phyloP scores from a whole-genome alignment of 1,140 invertebrate species.

The Coptotermes formosanus region DNA sequence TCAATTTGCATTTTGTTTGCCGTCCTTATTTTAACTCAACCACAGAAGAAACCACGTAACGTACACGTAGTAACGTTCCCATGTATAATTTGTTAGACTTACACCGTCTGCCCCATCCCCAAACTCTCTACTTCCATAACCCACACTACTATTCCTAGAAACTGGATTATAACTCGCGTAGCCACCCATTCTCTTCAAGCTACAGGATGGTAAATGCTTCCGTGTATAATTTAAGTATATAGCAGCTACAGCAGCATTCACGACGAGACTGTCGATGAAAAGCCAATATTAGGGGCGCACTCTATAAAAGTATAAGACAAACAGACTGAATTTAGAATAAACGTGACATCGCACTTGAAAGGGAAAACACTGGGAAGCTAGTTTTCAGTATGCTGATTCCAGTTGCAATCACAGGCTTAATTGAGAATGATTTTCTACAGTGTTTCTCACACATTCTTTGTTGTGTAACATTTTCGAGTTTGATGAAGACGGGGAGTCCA shows the following conservation, averaged over 20 bases:
- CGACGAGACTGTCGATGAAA: not conserved
- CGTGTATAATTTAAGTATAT: not conserved
- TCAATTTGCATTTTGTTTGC: conserved; percentile 13
- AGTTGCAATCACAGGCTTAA: not conserved
- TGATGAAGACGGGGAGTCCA: no score
- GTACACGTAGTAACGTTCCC: not conserved
- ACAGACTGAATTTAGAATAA: not conserved
- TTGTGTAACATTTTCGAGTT: no score
- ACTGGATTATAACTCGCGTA: not conserved
- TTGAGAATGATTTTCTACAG: not conserved
- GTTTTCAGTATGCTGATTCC: not conserved
- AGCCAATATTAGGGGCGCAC: not conserved
- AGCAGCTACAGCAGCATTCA: not conserved
- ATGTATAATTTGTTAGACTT: not conserved
- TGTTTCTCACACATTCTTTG: no score
- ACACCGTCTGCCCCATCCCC: not conserved
- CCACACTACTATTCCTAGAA: not conserved
- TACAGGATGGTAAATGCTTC: not conserved
- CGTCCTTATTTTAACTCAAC: not conserved
- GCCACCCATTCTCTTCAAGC: not conserved
- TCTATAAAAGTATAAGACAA: not conserved
- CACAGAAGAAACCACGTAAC: not conserved
- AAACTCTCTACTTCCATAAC: not conserved
- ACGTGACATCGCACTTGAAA: not conserved
- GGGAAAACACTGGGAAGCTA: not conserved